These are phyloP conservation scores for Baronia brevicornis DNA, from an alignment of 2,888 invertebrate species.

Conservation along the genomic window DNA sequence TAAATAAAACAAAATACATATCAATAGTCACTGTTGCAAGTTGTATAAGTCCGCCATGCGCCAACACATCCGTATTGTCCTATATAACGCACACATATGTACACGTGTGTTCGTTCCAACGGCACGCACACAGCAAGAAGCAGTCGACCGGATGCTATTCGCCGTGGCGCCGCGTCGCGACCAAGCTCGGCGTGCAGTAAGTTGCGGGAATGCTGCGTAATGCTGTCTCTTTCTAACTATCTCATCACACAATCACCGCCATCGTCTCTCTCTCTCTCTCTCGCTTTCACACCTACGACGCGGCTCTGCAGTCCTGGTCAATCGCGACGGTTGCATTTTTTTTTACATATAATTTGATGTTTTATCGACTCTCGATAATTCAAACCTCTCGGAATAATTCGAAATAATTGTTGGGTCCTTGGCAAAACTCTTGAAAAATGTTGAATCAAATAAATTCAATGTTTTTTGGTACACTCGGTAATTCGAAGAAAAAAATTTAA, in stretches of 20 bases:
- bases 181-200: conserved; percentile 97
- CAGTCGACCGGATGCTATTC: conserved; percentile 85
- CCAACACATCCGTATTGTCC: conserved; percentile 12
- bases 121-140: conserved; percentile 77
- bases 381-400: too few relatives aligned
- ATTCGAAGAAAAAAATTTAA: too few relatives aligned
- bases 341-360: conserved; percentile 5
- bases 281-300: conserved; percentile 17
- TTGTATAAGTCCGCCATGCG: conserved; percentile 4
- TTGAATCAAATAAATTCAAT: too few relatives aligned
- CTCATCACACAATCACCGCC: conserved; percentile 46
- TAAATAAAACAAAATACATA: too few relatives aligned
- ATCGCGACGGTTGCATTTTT: conserved; percentile 14
- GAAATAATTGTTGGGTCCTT: too few relatives aligned
- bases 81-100: conserved; percentile 57
- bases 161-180: conserved; percentile 95
- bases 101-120: conserved; percentile 54
- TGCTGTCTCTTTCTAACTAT: conserved; percentile 28
- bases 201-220: conserved; percentile 50
- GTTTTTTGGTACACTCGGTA: too few relatives aligned
- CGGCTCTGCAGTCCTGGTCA: conserved; percentile 19
- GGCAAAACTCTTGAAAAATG: too few relatives aligned
- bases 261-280: conserved; percentile 42
- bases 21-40: conserved; percentile 7
- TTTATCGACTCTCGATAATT: too few relatives aligned